These are phyloP conservation scores for Drosophila robusta DNA, from an alignment of 2,888 invertebrate genomes.

Conservation along the genomic window DNA sequence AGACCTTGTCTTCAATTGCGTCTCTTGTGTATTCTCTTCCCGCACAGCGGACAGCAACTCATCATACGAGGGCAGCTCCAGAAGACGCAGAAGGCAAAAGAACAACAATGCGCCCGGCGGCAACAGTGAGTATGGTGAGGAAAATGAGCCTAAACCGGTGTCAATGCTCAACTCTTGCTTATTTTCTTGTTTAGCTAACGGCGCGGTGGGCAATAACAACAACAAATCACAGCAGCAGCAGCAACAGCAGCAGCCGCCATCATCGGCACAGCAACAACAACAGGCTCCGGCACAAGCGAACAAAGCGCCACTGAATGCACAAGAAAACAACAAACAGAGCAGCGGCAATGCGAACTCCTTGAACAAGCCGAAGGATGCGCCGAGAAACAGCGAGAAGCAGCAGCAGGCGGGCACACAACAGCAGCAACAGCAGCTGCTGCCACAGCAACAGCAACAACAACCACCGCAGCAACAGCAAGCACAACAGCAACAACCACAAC, in stretches of 20 bases:
- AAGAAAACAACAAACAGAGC: constrained; percentile 80
- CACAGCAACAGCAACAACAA: constrained; percentile 43
- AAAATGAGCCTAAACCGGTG: neutral
- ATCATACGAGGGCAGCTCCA: constrained; percentile 84
- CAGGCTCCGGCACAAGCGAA: constrained; percentile 57
- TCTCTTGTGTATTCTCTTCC: constrained; percentile 25
- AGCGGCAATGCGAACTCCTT: constrained; percentile 69
- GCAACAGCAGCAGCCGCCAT: constrained; percentile 44
- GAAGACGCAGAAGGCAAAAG: constrained; percentile 84
- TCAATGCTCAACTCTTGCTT: constrained; percentile 3
- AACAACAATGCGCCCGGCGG: constrained; percentile 82
- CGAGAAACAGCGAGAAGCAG: constrained; percentile 71
- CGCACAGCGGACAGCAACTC: constrained; percentile 84
- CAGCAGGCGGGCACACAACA: constrained; percentile 75
- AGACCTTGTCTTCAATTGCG: constrained; percentile 21
- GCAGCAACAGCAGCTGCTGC: constrained; percentile 61
- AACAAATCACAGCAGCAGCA: constrained; percentile 70
- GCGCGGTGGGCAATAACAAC: constrained; percentile 83
- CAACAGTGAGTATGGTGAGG: constrained; percentile 83
- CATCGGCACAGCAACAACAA: constrained; percentile 45
- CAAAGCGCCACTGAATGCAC: constrained; percentile 80
- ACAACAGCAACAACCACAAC: constrained; percentile 50
- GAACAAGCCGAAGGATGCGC: constrained; percentile 67
- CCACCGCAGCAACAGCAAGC: constrained; percentile 62
- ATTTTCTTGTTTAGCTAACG: constrained; percentile 77